phyloP scores from a whole-genome alignment of 1,140 invertebrate genomes.

The Magallana ariakensis region DNA sequence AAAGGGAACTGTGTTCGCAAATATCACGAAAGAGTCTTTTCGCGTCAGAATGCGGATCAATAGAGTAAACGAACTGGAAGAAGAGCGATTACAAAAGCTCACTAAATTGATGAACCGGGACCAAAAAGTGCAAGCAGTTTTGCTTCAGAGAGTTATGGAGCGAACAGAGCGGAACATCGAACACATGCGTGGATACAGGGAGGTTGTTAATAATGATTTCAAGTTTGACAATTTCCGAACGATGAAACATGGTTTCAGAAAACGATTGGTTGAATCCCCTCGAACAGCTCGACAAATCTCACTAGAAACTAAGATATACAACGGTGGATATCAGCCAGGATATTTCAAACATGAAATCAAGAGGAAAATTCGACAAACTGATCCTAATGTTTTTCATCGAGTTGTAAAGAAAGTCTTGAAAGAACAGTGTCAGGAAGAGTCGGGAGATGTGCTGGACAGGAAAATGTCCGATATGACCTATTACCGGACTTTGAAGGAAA shows the following conservation, averaged over 20 bases:
- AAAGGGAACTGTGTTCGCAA: conserved; percentile 17
- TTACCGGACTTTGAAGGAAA: conserved; percentile 12
- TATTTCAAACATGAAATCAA: conserved; percentile 34
- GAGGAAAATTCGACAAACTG: conserved; percentile 5
- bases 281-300: conserved; percentile 6
- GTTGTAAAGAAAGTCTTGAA: conserved; percentile 22
- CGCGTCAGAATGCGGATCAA: not conserved
- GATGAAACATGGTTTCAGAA: conserved; percentile 21
- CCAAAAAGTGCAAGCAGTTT: not conserved
- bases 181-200: not conserved
- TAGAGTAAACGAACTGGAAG: conserved; percentile 18
- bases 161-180: conserved; percentile 20
- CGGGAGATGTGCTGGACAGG: conserved; percentile 6
- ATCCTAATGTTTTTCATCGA: conserved; percentile 8
- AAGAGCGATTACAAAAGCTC: not conserved
- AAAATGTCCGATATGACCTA: conserved; percentile 5
- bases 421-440: conserved; percentile 33
- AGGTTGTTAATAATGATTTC: not conserved
- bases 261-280: conserved; percentile 1
- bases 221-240: conserved; percentile 36
- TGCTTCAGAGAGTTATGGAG: conserved; percentile 19
- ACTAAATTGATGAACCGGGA: conserved; percentile 22
- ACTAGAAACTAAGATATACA: conserved; percentile 19
- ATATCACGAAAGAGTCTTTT: conserved; percentile 26
- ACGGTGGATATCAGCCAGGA: not conserved